Evolutionary conservation across 1,140 invertebrate genomes (phyloP).

Genomic region (Heliconius himera): DNA sequence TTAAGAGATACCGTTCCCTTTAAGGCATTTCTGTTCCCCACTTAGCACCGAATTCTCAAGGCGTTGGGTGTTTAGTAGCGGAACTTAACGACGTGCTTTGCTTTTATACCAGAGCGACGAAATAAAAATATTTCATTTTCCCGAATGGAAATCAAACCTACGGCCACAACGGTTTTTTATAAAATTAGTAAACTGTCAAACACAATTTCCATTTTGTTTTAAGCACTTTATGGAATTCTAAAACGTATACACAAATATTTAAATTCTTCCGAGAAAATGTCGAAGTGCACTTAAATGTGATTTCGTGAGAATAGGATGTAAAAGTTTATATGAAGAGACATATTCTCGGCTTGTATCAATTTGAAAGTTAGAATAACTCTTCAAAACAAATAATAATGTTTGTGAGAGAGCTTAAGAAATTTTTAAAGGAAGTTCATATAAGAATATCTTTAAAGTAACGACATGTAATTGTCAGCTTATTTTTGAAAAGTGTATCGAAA

Average conservation of each 20-base stretch:
- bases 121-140: no score
- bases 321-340: slow-evolving; percentile 9
- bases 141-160: no score
- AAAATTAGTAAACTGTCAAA: background rate
- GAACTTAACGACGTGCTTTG: no score
- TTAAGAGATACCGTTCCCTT: no score
- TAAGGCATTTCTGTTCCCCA: no score
- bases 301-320: slow-evolving; percentile 12
- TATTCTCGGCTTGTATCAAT: slow-evolving; percentile 13
- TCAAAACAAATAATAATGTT: slow-evolving; percentile 12
- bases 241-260: slow-evolving; percentile 4
- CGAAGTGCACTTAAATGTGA: slow-evolving; percentile 6
- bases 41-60: no score
- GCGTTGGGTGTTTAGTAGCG: no score
- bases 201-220: background rate
- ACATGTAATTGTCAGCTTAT: background rate
- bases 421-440: background rate
- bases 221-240: background rate
- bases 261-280: slow-evolving; percentile 6
- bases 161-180: no score
- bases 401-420: background rate
- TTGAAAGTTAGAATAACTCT: slow-evolving; percentile 13
- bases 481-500: background rate
- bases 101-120: no score
- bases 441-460: background rate